Percentiles rank a stretch among this genome's conserved stretches.
Conservation (phyloP, 1,140 invertebrate species). For the Drosophila kikkawai region DNA sequence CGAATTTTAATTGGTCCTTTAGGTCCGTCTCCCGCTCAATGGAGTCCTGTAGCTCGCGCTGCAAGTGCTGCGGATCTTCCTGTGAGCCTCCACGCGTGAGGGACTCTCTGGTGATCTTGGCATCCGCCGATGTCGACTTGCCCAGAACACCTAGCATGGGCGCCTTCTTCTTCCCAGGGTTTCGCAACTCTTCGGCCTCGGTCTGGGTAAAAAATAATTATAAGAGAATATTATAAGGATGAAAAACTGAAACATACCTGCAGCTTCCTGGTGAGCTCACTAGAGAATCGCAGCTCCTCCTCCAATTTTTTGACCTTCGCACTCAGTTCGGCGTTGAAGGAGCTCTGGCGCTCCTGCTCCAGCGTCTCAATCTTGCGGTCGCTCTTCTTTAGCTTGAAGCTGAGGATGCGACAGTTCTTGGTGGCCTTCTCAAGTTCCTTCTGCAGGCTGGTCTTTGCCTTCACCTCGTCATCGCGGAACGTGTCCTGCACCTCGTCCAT, state of each 20-base stretch:
- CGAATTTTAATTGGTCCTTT: constrained; percentile 94
- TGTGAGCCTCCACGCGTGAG: constrained; percentile 90
- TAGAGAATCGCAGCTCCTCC: constrained; percentile 93
- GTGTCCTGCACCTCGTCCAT: constrained; percentile 99
- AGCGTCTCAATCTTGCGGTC: constrained; percentile 96
- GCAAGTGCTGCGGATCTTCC: constrained; percentile 91
- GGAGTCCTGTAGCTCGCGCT: constrained; percentile 95
- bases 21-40: constrained; percentile 96
- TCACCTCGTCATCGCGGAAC: constrained; percentile 98
- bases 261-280: constrained; percentile 88
- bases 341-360: constrained; percentile 92
- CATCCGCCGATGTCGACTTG: constrained; percentile 87
- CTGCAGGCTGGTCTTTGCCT: constrained; percentile 97
- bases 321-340: constrained; percentile 87
- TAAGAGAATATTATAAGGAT: constrained; percentile 1
- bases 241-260: constrained; percentile 77
- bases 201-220: constrained; percentile 56
- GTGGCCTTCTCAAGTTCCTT: constrained; percentile 97
- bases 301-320: constrained; percentile 91
- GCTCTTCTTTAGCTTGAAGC: constrained; percentile 98
- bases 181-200: constrained; percentile 87
- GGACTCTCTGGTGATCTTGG: constrained; percentile 89
- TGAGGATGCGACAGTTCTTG: constrained; percentile 99
- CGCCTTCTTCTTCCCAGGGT: constrained; percentile 87
- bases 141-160: constrained; percentile 86